Evolutionary conservation across 2,113 vertebrate species (phyloP), one percentile per base, ranked within the genome.

Genomic region (Solenodon paradoxus): DNA sequence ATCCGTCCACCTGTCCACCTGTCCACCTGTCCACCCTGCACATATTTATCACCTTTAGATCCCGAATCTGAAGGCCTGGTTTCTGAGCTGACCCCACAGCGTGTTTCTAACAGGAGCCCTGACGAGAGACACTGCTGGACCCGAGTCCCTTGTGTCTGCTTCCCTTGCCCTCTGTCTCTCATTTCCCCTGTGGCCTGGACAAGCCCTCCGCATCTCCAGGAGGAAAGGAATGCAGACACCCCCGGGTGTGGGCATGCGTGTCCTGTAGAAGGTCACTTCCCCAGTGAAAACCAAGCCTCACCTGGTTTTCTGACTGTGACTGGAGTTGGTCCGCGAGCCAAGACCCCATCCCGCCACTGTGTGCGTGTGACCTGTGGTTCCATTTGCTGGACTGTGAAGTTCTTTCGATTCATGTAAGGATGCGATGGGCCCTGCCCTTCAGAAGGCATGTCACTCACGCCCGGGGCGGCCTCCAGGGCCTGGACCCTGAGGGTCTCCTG

Each of bases 161-260:
- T 47, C 16, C 15, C 51, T 15, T 42, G 32, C 69, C n/a, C 4
- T 42, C 49, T 16, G 26, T 8, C 20, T 1, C 9, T 13, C 20
- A 20, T 12, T 9, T n/a, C n/a, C 38, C 35, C 30, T 35, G 66
- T 26, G 13, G 28, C 22, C 61, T 24, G 30, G 80, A 17, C 3
- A 3, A 6, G 1, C 0, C 7, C 22, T 16, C 10, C 13, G 0
- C 7, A 4, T 13, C 32, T 68, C 61, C 30, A 9, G 15, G 26
- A 75, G n/a, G 30, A 42, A 53, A 61, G 49, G 35, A 35, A 13
- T 1, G 5, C 40, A 1, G 9, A 10, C 2, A 17, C 11, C 7
- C 24, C 77, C n/a, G 19, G 6, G 1, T 17, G 17, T 47, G 64
- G 40, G 42, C n/a, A 42, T 9, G 17, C 0, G 11, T 1, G 5